Base-by-base conservation (phyloP, 1,140 invertebrate species). In the Drosophila parvula region DNA sequence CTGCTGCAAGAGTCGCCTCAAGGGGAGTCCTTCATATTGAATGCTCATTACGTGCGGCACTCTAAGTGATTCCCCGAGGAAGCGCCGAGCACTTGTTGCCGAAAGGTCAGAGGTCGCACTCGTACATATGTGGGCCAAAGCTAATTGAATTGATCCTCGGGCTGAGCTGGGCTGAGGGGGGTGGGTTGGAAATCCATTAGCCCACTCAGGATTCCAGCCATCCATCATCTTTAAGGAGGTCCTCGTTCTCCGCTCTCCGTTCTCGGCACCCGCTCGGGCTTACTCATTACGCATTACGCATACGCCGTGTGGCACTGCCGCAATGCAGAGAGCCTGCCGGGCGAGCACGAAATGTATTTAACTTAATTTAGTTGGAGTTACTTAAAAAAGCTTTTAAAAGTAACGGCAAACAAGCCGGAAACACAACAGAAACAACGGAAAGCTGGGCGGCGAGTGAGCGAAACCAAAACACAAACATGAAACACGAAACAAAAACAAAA, bases 301-400 rank as follows among this genome's bases (percentile, higher is more conserved):
- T 75, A 69, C 79, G 74, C 55, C 74, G 44, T 34, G 79, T 69
- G 56, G 51, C 58, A 53, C 36, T 32, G 12, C n/a, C 14, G 45
- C 36, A 34, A 70, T 74, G 65, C 56, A 68, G 55, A 40, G 44
- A n/a, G 58, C 50, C 28, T 22, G 43, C 28, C 28, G 60, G 40
- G 47, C 32, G 11, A 40, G 65, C 77, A 61, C 32, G 51, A 79
- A 82, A 79, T 82, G 79, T 82, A 65, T 81, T 86, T 79, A 83
- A 89, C 79, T 88, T 89, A 83, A 88, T 88, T 88, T 88, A 88
- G 83, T 86, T 79, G 58, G 65, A 88, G 84, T 88, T 80, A 88
- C 83, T 88, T 88, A 83, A 88, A 88, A 88, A 89, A 89, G 83
- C 83, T 88, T 89, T 83, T 88, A 88, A 86, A 88, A 86, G 75